Percentiles rank a stretch among this genome's conserved stretches.
Evolutionary conservation across 1,140 invertebrate species (phyloP).

Genomic region (Andrena cerasifolii): DNA sequence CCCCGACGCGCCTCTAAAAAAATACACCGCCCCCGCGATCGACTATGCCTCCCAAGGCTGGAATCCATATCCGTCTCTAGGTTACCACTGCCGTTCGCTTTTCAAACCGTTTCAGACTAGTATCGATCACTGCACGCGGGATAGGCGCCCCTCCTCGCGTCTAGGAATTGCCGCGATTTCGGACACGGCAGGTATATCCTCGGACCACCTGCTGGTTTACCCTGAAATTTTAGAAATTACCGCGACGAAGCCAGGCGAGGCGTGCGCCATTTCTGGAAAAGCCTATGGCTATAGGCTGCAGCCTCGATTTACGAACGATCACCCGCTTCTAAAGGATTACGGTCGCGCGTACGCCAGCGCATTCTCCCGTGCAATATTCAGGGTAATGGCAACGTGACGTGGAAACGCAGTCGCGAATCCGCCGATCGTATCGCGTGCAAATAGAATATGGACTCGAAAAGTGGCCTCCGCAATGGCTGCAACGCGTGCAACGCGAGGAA

Average conservation of each 20-base stretch:
- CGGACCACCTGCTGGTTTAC: too few relatives aligned
- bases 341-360: slow-evolving; percentile 3
- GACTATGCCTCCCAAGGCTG: background rate
- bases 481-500: background rate
- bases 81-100: too few relatives aligned
- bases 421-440: slow-evolving; percentile 43
- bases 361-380: slow-evolving; percentile 55
- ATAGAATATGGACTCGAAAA: slow-evolving; percentile 49
- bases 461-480: too few relatives aligned
- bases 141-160: background rate
- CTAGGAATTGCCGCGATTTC: background rate
- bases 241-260: too few relatives aligned
- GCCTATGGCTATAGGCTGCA: slow-evolving; percentile 10
- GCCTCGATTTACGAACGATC: slow-evolving; percentile 20
- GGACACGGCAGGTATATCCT: too few relatives aligned
- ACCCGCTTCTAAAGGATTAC: slow-evolving; percentile 60
- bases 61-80: background rate
- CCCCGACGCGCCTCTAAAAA: background rate
- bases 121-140: too few relatives aligned
- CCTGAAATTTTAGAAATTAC: too few relatives aligned
- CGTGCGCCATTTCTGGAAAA: too few relatives aligned
- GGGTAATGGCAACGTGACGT: slow-evolving; percentile 45
- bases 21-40: too few relatives aligned
- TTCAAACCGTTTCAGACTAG: too few relatives aligned
- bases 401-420: slow-evolving; percentile 26